Conservation (phyloP, 2,113 vertebrate species). For the Podilymbus podiceps region DNA sequence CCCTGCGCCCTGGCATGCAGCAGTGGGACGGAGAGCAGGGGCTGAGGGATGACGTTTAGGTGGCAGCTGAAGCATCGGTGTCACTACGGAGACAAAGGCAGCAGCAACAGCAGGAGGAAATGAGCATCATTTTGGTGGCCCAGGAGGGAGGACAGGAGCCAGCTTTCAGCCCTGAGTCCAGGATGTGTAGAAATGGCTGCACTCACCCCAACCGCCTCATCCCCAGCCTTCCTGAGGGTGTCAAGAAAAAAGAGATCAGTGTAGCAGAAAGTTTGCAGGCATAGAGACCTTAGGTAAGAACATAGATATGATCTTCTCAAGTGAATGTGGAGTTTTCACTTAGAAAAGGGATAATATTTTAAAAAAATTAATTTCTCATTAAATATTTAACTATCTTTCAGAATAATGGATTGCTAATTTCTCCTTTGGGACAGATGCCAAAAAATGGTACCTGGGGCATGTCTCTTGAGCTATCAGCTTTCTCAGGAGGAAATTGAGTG, state of each 20-base stretch:
- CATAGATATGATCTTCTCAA: rapidly evolving
- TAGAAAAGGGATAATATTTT: not conserved
- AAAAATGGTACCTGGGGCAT: not conserved
- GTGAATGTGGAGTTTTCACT: not conserved
- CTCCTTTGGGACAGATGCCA: not conserved
- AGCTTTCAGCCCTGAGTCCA: not conserved
- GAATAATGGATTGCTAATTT: not conserved
- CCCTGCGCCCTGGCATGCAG: not conserved
- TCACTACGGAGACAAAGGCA: not conserved
- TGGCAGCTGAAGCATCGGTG: not conserved
- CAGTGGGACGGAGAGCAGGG: rapidly evolving
- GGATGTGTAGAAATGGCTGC: not conserved
- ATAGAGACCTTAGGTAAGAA: not conserved
- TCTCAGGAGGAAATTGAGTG: not conserved
- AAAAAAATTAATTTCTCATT: not conserved
- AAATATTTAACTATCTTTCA: not conserved
- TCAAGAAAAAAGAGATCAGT: not conserved
- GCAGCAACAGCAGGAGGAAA: not conserved
- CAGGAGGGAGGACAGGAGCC: not conserved
- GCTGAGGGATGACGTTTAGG: not conserved
- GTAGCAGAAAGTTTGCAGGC: not conserved
- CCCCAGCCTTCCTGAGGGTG: not conserved
- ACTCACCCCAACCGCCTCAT: rapidly evolving
- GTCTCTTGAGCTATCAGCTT: not conserved
- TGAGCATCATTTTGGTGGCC: not conserved